Base-by-base conservation (phyloP, 2,888 invertebrate genomes). In the Nemoura dubitans region DNA sequence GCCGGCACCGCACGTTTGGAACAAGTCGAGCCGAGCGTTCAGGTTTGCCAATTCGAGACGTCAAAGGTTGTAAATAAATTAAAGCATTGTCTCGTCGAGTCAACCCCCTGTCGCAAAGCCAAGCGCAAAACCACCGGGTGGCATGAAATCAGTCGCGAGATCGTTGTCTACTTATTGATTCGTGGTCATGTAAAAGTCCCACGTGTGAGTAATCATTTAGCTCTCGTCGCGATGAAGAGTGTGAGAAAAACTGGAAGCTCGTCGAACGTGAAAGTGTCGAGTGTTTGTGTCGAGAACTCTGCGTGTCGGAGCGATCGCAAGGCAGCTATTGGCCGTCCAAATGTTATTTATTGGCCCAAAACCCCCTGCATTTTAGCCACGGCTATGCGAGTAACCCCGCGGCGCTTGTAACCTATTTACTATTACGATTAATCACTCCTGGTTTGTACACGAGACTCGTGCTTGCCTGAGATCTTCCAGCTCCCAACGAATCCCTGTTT, bases 241-340 rank as follows among this genome's bases (percentile, higher is more conserved):
- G 36, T 36, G 36, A 3, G 36, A 36, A 6, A 36, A 36, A 36
- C 36, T 36, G 59, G 59, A 59, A 59, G 59, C 14, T 1, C 21
- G 21, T 14, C 16, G 59, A 59, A 59, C 21, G 16, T 21, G 59
- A 3, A 10, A 21, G 21, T 10, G 59, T 59, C 59, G 59, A 59
- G 59, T 59, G 59, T 21, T 59, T 59, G 59, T 21, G 16, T 59
- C 59, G 59, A 59, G 16, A 10, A 36, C 36, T 36, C 36, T 36
- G 36, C 10, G 3, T 36, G 36, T 36, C 36, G 36, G 36, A 36
- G 36, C 3, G 36, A 36, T 36, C 10, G 36, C 59, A 59, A 16
- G 59, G 59, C 59, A 59, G 59, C 59, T 59, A 59, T 59, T 21
- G 59, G 59, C 59, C 59, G 59, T 59, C 59, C 59, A 59, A 59